A percentile compares a stretch with the other conserved stretches of the same genome.
These are phyloP conservation scores for Cataglyphis albicans DNA, from an alignment of 2,888 invertebrate species.

Conservation along the genomic window DNA sequence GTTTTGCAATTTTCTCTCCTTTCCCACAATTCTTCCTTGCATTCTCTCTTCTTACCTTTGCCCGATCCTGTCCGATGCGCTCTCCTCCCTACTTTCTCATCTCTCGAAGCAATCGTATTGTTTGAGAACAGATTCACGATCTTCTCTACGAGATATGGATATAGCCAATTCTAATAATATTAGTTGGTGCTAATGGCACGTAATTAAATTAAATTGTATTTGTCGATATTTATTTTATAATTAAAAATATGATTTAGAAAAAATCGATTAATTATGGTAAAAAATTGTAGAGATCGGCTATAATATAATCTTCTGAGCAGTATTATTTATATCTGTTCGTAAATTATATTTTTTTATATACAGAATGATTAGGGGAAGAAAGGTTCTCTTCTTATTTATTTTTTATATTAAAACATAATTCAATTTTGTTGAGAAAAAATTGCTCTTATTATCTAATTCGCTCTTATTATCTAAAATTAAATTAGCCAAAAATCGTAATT, in stretches of 20 bases:
- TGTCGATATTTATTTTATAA: slow-evolving; percentile 31
- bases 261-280: neutral
- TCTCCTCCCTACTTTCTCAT: slow-evolving; percentile 48
- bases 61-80: slow-evolving; percentile 26
- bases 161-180: neutral
- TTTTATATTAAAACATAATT: neutral
- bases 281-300: neutral
- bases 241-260: neutral
- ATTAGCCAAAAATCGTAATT: neutral
- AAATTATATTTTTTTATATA: neutral
- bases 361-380: neutral
- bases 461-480: neutral
- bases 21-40: slow-evolving; percentile 59
- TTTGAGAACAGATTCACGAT: slow-evolving; percentile 19
- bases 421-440: neutral
- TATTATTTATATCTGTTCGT: neutral
- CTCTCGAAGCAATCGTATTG: slow-evolving; percentile 50
- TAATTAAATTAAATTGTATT: slow-evolving; percentile 21
- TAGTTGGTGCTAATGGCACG: neutral
- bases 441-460: too few species aligned
- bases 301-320: slow-evolving; percentile 15
- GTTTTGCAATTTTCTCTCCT: slow-evolving; percentile 71
- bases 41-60: slow-evolving; percentile 52
- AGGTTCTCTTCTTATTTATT: neutral
- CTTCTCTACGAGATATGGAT: neutral